A percentile compares a stretch with the other conserved stretches of the same genome.
These are phyloP conservation scores for Oncorhynchus clarkii DNA, from an alignment of 2,113 vertebrate genomes.

Conservation along the genomic window DNA sequence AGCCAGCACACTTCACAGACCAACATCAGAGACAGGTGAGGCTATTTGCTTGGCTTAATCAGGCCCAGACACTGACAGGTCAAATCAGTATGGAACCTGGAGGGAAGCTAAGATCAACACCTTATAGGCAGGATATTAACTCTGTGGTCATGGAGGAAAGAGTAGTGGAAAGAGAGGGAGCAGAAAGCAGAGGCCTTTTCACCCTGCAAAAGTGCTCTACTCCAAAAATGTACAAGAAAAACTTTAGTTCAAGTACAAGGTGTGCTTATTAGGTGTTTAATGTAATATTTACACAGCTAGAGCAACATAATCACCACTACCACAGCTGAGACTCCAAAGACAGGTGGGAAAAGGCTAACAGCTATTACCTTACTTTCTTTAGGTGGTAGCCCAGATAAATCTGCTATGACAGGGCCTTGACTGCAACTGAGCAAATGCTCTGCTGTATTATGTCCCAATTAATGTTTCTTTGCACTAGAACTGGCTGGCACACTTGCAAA, in stretches of 20 bases:
- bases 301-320: neutral
- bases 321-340: constrained; percentile 7
- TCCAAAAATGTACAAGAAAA: neutral
- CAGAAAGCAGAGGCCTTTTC: neutral
- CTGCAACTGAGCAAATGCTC: neutral
- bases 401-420: constrained; percentile 5
- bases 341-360: constrained; percentile 2
- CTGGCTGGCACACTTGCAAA: neutral
- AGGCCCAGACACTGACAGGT: neutral
- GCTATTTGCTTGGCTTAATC: constrained; percentile 13
- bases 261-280: neutral
- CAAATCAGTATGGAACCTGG: neutral
- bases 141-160: neutral
- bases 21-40: constrained; percentile 2
- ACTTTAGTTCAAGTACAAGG: neutral
- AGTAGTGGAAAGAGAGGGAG: neutral
- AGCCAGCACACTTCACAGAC: neutral
- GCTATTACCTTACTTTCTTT: constrained; percentile 2
- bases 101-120: neutral
- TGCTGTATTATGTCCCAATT: neutral
- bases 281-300: constrained; percentile 18
- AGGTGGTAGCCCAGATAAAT: constrained; percentile 1
- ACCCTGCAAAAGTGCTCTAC: neutral
- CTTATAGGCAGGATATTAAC: constrained; percentile 3
- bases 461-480: neutral